These are phyloP conservation scores for Chlamydotis undulata DNA, from an alignment of 2,113 vertebrate genomes.

Conservation along the genomic window DNA sequence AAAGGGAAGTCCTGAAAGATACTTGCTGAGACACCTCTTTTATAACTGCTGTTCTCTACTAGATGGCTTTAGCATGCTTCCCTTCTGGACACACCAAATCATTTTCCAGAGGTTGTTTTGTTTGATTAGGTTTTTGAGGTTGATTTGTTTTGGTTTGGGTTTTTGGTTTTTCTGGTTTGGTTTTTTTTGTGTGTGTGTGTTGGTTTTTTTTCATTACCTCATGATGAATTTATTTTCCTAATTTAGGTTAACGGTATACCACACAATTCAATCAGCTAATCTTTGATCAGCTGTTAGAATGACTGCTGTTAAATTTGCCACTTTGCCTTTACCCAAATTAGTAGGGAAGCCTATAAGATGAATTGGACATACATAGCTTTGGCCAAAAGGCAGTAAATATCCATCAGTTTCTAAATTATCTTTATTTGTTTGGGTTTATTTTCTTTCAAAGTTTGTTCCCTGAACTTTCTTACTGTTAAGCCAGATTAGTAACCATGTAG, in stretches of 20 bases:
- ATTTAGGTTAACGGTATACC: not conserved
- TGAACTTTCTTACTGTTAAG: not conserved
- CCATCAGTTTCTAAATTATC: not conserved
- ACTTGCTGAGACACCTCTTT: not conserved
- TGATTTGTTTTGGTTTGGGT: too few relatives aligned
- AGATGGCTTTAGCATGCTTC: not conserved
- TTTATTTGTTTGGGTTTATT: not conserved
- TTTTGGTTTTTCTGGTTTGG: too few relatives aligned
- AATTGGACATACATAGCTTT: not conserved
- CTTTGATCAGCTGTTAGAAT: not conserved
- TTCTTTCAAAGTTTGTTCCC: not conserved
- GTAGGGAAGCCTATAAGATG: not conserved
- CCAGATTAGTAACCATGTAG: not conserved
- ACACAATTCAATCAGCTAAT: not conserved
- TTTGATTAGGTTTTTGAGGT: too few relatives aligned
- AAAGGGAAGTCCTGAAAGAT: not conserved
- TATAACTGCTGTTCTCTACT: not conserved
- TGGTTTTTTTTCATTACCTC: not conserved
- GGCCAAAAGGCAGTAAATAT: not conserved
- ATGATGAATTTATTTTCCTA: not conserved
- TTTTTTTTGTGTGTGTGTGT: not conserved
- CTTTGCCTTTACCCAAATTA: not conserved
- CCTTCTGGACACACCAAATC: not conserved
- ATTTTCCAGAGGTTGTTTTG: not conserved
- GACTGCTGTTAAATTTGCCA: not conserved